Conservation (phyloP, 2,113 vertebrate species). For the Grus americana region DNA sequence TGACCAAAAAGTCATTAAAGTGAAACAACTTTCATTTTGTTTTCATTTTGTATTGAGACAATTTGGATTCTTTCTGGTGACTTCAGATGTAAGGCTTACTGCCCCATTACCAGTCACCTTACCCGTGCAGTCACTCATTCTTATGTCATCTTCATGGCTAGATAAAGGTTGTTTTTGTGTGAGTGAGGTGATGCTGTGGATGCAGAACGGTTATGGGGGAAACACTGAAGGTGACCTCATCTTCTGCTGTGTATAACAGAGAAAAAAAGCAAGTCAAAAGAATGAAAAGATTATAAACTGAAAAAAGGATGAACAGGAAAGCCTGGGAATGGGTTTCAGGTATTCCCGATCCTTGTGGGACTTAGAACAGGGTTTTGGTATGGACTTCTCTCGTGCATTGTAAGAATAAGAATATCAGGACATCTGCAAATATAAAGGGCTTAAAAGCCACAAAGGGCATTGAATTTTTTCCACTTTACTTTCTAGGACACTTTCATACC, state of each 20-base stretch:
- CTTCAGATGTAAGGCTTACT: not conserved
- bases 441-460: not conserved
- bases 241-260: not conserved
- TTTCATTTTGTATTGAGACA: not conserved
- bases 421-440: not conserved
- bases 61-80: not conserved
- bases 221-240: not conserved
- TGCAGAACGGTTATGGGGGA: not conserved
- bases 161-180: not conserved
- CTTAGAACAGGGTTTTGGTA: not conserved
- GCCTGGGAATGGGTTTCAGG: not conserved
- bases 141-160: fast-evolving
- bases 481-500: not conserved
- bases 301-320: not conserved
- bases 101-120: not conserved
- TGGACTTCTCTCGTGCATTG: not conserved
- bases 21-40: not conserved
- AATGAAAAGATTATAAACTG: not conserved
- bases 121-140: not conserved
- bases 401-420: not conserved
- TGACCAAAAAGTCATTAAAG: not conserved
- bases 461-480: not conserved
- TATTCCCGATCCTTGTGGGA: not conserved
- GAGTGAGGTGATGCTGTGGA: not conserved
- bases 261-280: not conserved